phyloP scores from a whole-genome alignment of 2,797 vertebrate genomes.

The Chaunax sp. region DNA sequence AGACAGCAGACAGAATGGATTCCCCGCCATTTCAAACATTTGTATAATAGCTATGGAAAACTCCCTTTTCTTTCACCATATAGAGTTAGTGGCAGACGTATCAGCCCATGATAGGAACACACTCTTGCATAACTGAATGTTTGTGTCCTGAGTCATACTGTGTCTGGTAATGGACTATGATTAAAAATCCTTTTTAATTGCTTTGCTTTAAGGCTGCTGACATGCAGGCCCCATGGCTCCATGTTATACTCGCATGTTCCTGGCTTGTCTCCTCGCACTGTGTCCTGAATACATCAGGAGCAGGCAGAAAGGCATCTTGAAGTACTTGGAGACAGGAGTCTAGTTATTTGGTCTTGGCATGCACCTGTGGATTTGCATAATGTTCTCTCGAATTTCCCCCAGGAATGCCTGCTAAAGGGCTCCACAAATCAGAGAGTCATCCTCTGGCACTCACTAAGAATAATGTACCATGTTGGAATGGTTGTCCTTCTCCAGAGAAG shows the following conservation, averaged over 20 bases:
- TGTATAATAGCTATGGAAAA: slow-evolving; percentile 39
- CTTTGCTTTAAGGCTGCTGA: slow-evolving; percentile 37
- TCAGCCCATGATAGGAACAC: slow-evolving; percentile 22
- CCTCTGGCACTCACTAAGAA: slow-evolving; percentile 55
- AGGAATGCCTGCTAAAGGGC: slow-evolving; percentile 77
- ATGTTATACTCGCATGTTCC: slow-evolving; percentile 54
- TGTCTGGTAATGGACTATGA: slow-evolving; percentile 29
- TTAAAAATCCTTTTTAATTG: slow-evolving; percentile 34
- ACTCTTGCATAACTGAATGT: slow-evolving; percentile 10
- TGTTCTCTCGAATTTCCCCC: slow-evolving; percentile 76
- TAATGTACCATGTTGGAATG: slow-evolving; percentile 67
- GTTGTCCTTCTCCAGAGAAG: slow-evolving; percentile 55
- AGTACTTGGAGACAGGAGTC: slow-evolving; percentile 78
- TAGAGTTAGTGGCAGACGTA: slow-evolving; percentile 8
- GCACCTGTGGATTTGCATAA: slow-evolving; percentile 85
- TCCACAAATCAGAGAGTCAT: slow-evolving; percentile 77
- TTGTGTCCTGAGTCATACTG: slow-evolving; percentile 40
- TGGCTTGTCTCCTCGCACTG: slow-evolving; percentile 58
- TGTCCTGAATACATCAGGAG: slow-evolving; percentile 72
- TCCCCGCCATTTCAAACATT: slow-evolving; percentile 25
- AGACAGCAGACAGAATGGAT: slow-evolving; percentile 14
- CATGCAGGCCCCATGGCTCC: slow-evolving; percentile 35
- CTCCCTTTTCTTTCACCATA: slow-evolving; percentile 18
- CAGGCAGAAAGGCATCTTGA: slow-evolving; percentile 80
- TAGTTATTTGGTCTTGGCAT: slow-evolving; percentile 79